Evolutionary conservation across 2,113 vertebrate species (phyloP).

Genomic region (Pyrgilauda ruficollis): DNA sequence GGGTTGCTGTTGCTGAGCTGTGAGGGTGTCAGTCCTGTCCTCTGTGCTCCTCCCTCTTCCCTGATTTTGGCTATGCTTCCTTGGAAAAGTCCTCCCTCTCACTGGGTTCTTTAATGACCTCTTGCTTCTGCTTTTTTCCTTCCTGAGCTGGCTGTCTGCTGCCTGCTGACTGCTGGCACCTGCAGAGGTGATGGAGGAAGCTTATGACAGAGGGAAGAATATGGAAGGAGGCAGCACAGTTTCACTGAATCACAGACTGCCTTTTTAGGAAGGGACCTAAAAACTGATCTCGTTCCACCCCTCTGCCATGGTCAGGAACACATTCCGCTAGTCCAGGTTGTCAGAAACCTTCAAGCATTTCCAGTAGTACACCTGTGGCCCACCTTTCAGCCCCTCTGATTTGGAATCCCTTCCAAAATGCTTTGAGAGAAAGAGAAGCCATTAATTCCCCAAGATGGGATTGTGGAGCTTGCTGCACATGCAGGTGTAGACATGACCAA

Average conservation of each 20-base stretch:
- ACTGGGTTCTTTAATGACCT: not conserved
- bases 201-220: not conserved
- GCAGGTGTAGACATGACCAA: not conserved
- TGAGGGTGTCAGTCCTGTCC: not conserved
- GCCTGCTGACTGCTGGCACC: not conserved
- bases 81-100: not conserved
- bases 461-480: not conserved
- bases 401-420: not conserved
- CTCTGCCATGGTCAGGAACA: not conserved
- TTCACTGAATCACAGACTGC: not conserved
- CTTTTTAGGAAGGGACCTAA: not conserved
- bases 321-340: not conserved
- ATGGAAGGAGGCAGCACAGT: not conserved
- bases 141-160: not conserved
- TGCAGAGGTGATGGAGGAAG: not conserved
- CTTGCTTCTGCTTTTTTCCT: not conserved
- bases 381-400: not conserved
- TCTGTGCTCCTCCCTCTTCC: not conserved
- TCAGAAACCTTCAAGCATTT: not conserved
- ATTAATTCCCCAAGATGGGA: not conserved
- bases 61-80: not conserved
- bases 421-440: not conserved
- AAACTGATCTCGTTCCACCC: not conserved
- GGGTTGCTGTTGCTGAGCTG: not conserved
- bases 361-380: not conserved